Conservation (phyloP, 1,140 invertebrate species). For the Papilio helenus region DNA sequence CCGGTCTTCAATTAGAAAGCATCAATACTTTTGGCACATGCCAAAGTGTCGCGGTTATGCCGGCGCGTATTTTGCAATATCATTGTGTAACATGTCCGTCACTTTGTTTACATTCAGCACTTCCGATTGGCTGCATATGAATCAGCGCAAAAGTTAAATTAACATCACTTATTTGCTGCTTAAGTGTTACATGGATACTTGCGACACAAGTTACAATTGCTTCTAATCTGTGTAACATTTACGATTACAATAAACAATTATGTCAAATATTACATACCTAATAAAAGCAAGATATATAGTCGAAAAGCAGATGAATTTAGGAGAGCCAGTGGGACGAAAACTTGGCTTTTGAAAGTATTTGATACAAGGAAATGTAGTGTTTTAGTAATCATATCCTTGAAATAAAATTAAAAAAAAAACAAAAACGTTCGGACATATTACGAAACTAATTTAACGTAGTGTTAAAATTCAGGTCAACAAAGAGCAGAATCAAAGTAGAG, state of each 20-base stretch:
- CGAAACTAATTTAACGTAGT: too few relatives aligned
- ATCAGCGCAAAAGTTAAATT: constrained; percentile 18
- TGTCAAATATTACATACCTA: too few relatives aligned
- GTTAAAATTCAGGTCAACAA: too few relatives aligned
- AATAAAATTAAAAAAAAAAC: too few relatives aligned
- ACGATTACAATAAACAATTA: neutral
- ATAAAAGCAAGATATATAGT: too few relatives aligned
- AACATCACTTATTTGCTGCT: constrained; percentile 14
- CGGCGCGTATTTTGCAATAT: constrained; percentile 25
- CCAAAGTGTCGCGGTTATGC: constrained; percentile 39
- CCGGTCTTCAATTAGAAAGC: constrained; percentile 36
- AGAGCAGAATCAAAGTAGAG: too few relatives aligned
- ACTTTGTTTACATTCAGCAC: constrained; percentile 23
- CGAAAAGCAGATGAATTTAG: too few relatives aligned
- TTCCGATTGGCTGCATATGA: constrained; percentile 35
- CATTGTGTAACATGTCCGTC: constrained; percentile 37
- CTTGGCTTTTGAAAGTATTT: too few relatives aligned
- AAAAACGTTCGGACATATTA: too few relatives aligned
- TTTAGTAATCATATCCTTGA: too few relatives aligned
- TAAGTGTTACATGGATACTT: constrained; percentile 23
- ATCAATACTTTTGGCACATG: constrained; percentile 33
- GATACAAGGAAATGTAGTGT: too few relatives aligned
- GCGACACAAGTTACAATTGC: constrained; percentile 2
- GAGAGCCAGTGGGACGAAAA: too few relatives aligned
- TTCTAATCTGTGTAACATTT: constrained; percentile 6